A percentile compares a stretch with the other conserved stretches of the same genome.
These are phyloP conservation scores for Acronicta alni DNA, from an alignment of 2,888 invertebrate genomes.

Conservation along the genomic window DNA sequence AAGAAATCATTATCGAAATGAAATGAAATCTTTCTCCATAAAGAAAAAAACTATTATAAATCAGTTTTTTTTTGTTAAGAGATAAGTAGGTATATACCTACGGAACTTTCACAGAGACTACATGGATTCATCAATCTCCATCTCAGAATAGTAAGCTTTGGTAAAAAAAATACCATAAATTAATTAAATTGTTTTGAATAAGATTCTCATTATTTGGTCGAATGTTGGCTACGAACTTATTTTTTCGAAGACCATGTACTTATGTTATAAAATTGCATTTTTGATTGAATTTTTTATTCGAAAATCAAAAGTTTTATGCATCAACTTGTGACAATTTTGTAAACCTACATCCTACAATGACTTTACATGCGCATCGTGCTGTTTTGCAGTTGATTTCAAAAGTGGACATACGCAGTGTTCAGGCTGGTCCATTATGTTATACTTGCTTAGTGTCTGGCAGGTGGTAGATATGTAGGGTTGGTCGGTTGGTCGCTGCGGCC, in stretches of 20 bases:
- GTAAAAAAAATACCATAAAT: too few species aligned
- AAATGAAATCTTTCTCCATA: too few species aligned
- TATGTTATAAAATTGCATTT: background rate
- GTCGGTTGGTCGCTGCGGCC: conserved; percentile 77
- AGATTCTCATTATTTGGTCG: too few species aligned
- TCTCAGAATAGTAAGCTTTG: too few species aligned
- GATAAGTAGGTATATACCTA: too few species aligned
- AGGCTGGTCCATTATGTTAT: conserved; percentile 70
- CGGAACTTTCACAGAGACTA: too few species aligned
- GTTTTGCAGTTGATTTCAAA: conserved; percentile 57
- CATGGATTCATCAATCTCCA: too few species aligned
- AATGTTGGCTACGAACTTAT: too few species aligned
- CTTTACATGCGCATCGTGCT: conserved; percentile 14
- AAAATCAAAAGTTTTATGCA: background rate
- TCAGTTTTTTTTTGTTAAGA: too few species aligned
- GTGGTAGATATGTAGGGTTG: conserved; percentile 87
- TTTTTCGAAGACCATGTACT: background rate
- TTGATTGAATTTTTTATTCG: background rate
- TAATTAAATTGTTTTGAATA: too few species aligned
- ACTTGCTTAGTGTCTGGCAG: conserved; percentile 85
- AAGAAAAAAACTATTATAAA: too few species aligned
- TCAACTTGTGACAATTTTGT: conserved; percentile 7
- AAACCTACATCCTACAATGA: conserved; percentile 10
- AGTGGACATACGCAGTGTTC: conserved; percentile 59
- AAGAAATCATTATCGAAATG: too few species aligned